Evolutionary conservation across 2,113 vertebrate species (phyloP), one percentile per base, ranked within the genome.

Genomic region (Odocoileus virginianus): DNA sequence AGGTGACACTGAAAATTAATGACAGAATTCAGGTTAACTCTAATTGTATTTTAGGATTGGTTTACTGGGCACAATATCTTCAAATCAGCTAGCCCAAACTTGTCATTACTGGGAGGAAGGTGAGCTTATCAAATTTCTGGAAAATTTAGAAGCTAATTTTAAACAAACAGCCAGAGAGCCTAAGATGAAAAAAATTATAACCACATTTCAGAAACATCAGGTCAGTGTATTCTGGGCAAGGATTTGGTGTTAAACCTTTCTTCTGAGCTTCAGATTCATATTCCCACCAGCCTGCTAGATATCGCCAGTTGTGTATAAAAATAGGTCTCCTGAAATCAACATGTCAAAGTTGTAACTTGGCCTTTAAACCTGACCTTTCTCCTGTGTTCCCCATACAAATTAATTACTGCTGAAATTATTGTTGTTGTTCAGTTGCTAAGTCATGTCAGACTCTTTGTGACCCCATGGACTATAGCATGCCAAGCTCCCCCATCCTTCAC

Each of bases 1-100:
- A 89, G 21, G 67, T 94, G 60, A 95, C 25, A 52, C 0, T 95
- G 88, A 82, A 94, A 95, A 79, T 88, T 93, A 97, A 89, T 67
- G 64, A 76, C 58, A 93, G 54, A 88, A 27, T 40, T 89, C 61
- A 91, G 91, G 94, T 93, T 25, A 95, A 82, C 33, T 55, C 89
- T 83, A 89, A 78, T 71, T 97, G 45, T 89, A 81, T 83, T 92
- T 96, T 81, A 76, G 21, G 14, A 36, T 50, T 92, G 14, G 40
- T 76, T 78, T 96, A 96, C 6, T 43, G 45, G 91, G 25, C 71
- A 84, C 8, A 89, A 2, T 85, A 52, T 83, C 78, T 87, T 92
- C 27, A 79, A 96, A 93, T 81, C 55, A 89, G 16, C 30, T 76
- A 61, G 52, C 40, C 25, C 47, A 93, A 85, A 12, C 7, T 54